Evolutionary conservation across 2,888 invertebrate species (phyloP), one percentile per base, ranked within the genome.

Genomic region (Sarcophaga caerulescens): DNA sequence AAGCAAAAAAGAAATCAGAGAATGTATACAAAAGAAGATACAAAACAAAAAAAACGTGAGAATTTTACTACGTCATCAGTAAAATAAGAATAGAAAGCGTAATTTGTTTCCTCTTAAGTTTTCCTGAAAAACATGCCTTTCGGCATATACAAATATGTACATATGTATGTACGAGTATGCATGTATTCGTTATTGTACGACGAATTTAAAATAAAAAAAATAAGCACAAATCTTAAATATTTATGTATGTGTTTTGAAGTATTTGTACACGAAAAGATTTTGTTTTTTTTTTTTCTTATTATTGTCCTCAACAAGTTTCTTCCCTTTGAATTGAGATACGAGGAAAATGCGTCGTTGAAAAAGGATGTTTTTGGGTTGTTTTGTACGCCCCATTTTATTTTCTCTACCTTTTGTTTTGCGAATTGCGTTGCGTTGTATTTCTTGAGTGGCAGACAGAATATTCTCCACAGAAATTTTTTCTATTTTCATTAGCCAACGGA

Each of bases 361-460:
- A 71, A 69, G 79, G 79, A 79, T 84, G 69, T 84, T 79, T 14
- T 52, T 14, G 12, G 82, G 45, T 65, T 44, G 71, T 66, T 12
- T 52, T 17, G 2, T 77, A 84, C 84, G 79, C 84, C 79, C 79
- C 65, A 75, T 63, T 60, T 79, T 73, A 62, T 52, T 73, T 79
- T 69, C 59, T 68, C 19, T 44, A n/a, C 45, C 19, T 17, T n/a
- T 6, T 25, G 0, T 35, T 35, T 35, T 35, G 35, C 57, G 44
- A 75, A 79, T 75, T 84, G 74, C 79, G 84, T 84, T 79, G 69
- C 75, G 74, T 4, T 5, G 14, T 21, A 21, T 19, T 60, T 17
- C 21, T 60, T 14, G n/a, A n/a, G 5, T 19, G 14, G 8, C 60
- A 8, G 10, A 35, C 35, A 35, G 8, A 35, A 35, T 35, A 35